These are phyloP conservation scores for Melanargia galathea DNA, from an alignment of 2,888 invertebrate genomes.

Conservation along the genomic window DNA sequence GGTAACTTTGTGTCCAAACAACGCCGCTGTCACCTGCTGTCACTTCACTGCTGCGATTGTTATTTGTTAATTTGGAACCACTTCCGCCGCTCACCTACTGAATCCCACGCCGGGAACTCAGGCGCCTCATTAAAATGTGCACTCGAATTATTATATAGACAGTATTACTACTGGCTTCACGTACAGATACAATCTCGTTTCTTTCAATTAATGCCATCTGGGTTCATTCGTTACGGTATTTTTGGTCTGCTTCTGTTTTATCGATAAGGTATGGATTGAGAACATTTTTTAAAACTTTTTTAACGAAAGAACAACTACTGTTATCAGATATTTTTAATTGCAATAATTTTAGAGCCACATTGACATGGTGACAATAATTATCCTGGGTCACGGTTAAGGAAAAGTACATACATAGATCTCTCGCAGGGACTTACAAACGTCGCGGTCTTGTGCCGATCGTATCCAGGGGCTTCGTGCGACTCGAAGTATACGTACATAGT, in stretches of 20 bases:
- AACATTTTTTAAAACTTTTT: neutral
- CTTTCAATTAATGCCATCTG: neutral
- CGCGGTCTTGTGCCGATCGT: too few relatives aligned
- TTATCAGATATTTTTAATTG: neutral
- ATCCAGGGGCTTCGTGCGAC: too few relatives aligned
- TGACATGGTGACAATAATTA: too few relatives aligned
- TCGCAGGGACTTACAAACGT: too few relatives aligned
- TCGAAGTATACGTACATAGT: too few relatives aligned
- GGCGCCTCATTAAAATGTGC: conserved; percentile 1
- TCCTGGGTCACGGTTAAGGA: too few relatives aligned
- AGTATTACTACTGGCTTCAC: neutral
- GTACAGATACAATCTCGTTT: neutral
- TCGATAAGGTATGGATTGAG: neutral
- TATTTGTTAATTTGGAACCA: neutral
- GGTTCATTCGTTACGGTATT: neutral
- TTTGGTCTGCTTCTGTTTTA: neutral
- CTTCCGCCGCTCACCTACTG: neutral
- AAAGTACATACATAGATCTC: too few relatives aligned
- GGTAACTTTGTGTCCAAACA: neutral
- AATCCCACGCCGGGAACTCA: neutral
- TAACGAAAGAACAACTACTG: neutral
- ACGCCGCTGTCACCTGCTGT: neutral
- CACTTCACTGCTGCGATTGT: neutral
- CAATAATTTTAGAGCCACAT: too few relatives aligned
- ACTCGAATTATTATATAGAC: too few relatives aligned